Conservation (phyloP, 1,140 invertebrate species). For the Cyphomyrmex costatus region DNA sequence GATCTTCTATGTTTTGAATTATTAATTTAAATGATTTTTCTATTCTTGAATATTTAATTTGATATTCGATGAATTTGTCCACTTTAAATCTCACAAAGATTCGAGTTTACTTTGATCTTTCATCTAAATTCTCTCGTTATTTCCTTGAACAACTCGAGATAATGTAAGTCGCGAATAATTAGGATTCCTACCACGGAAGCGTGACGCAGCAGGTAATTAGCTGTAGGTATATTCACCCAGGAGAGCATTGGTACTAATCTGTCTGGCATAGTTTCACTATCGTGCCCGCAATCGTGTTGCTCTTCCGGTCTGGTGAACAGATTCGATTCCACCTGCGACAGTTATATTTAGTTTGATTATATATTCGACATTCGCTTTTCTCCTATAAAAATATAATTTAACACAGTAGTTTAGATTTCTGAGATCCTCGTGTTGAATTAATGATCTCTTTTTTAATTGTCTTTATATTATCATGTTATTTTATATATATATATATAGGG, state of each 20-base stretch:
- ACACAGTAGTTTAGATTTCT: background rate
- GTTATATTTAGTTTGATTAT: background rate
- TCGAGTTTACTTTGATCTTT: background rate
- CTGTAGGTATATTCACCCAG: conserved; percentile 39
- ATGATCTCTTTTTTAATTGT: background rate
- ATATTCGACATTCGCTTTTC: background rate
- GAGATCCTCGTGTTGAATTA: background rate
- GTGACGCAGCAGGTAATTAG: conserved; percentile 57
- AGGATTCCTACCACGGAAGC: conserved; percentile 30
- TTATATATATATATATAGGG: no score
- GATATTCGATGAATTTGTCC: background rate
- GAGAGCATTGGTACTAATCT: conserved; percentile 63
- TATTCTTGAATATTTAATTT: background rate
- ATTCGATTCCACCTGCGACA: conserved; percentile 17
- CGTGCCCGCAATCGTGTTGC: conserved; percentile 67
- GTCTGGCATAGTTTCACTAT: conserved; percentile 53
- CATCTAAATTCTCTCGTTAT: conserved; percentile 6
- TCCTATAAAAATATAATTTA: background rate
- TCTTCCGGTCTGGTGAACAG: conserved; percentile 69
- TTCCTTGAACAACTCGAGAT: background rate
- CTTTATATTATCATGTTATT: background rate
- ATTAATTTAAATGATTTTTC: background rate
- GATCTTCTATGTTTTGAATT: background rate
- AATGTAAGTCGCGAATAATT: conserved; percentile 37
- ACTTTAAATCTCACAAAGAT: background rate